Percentiles rank a stretch among this genome's conserved stretches.
These are phyloP conservation scores for Apodemia duryi DNA, from an alignment of 2,888 invertebrate genomes.

Conservation along the genomic window DNA sequence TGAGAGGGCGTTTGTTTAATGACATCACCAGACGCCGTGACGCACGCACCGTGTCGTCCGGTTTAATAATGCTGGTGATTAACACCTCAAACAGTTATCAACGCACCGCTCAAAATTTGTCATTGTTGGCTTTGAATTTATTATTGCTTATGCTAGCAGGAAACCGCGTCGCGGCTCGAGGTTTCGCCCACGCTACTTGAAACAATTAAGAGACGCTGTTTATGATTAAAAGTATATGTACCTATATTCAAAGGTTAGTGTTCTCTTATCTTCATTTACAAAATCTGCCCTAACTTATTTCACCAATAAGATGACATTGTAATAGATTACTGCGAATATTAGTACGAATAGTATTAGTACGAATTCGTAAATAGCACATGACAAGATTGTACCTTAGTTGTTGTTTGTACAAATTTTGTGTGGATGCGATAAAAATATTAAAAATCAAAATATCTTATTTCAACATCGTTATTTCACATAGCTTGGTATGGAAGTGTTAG, in stretches of 20 bases:
- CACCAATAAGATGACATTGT: neutral
- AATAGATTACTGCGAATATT: no score
- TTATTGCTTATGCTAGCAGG: neutral
- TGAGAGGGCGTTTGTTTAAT: constrained; percentile 21
- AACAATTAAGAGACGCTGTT: constrained; percentile 6
- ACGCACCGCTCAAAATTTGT: neutral
- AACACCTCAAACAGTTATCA: constrained; percentile 30
- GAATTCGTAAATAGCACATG: no score
- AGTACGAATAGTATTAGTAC: no score
- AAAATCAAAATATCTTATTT: no score
- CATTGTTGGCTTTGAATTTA: neutral
- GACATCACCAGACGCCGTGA: constrained; percentile 35
- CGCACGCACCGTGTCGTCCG: constrained; percentile 22
- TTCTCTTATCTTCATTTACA: neutral
- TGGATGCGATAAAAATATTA: no score
- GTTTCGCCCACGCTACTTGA: constrained; percentile 2
- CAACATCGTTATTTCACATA: no score
- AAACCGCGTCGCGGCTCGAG: neutral
- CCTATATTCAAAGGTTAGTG: neutral
- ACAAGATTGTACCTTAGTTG: no score
- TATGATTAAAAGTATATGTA: neutral
- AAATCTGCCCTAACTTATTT: neutral
- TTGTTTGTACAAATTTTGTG: no score
- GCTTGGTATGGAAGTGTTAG: no score
- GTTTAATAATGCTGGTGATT: constrained; percentile 26